Evolutionary conservation across 2,888 invertebrate species (phyloP), one percentile per base, ranked within the genome.

Genomic region (Tachina lurida): DNA sequence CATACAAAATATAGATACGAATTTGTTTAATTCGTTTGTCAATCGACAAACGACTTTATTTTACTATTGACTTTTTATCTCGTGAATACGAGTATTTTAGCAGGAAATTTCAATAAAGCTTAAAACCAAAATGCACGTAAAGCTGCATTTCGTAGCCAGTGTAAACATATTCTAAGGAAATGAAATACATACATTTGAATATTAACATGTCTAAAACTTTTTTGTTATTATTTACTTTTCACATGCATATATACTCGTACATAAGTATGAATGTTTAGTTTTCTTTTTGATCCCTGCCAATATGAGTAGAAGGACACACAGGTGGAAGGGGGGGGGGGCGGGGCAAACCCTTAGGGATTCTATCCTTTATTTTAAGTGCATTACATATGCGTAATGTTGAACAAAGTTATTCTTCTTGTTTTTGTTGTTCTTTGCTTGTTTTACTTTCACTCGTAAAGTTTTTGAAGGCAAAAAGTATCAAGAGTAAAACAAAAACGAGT

Each of bases 371-470:
- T 86, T 78, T 76, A 80, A 83, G 83, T 83, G 71, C 83, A 83
- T 86, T 86, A 86, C 83, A 73, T 83, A 79, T 86, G 86, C 79
- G 76, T 86, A 76, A 49, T 76, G 73, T 73, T 60, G 67, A 73
- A 67, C 22, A 12, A 79, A 68, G 71, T 79, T 84, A 17, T 58
- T 45, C 19, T 49, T 60, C 39, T 56, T 75, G 22, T 17, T 62
- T 15, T 68, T 70, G 54, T 47, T 58, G 39, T 49, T 52, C 71
- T 75, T 47, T 5, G 3, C 10, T 67, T 83, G 52, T 79, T 82
- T 79, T 86, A 86, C 86, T 86, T 86, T 86, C 86, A 86, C 83
- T 86, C 60, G 39, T 49, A 39, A 63, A 68, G 39, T 73, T 73
- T 70, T 49, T 43, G 43, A 45, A 56, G 52, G 70, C 68, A 49